Evolutionary conservation across 2,797 vertebrate genomes (phyloP), one percentile per base, ranked within the genome.

Genomic region (Gila robusta): DNA sequence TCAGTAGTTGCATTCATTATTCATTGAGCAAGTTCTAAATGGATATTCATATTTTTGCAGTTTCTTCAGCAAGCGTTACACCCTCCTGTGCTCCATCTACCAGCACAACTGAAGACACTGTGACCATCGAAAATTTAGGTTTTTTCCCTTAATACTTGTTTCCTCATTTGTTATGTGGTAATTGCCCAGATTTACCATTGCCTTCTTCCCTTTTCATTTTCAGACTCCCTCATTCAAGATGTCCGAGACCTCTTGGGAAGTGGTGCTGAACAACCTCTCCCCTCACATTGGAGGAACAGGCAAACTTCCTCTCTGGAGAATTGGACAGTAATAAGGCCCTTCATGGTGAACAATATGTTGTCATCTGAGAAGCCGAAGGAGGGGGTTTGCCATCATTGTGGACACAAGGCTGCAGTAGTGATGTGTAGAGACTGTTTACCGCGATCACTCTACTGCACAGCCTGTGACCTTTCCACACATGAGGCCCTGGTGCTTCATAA

Each of bases 401-500:
- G 67, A 70, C 67, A 70, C 32, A 41, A 70, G 35, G 69, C 69
- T 71, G 69, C 69, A 41, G 69, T 71, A 71, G 69, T 71, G 39
- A 71, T 71, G 69, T 44, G 62, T 66, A 66, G 62, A 14, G 62
- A 66, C 62, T 66, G 62, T 66, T 66, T 32, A 6, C 62, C 62
- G 0, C 26, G 62, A 66, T 66, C 62, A 32, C 28, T 66, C 64
- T 66, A 66, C 62, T 66, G 69, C 37, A 71, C 69, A 44, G 39
- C 35, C 37, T 44, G 37, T 71, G 69, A 71, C 37, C 37, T 71
- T 71, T 44, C 69, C 19, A 71, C 69, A 71, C 69, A 71, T 71
- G 37, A 71, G 69, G 37, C 35, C 69, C 69, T 71, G 69, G 69
- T 71, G 69, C 39, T 71, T 71, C 69, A 71, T 71, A 71, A 71